phyloP scores from a whole-genome alignment of 2,888 invertebrate species.

The Meiosimyza decipiens region DNA sequence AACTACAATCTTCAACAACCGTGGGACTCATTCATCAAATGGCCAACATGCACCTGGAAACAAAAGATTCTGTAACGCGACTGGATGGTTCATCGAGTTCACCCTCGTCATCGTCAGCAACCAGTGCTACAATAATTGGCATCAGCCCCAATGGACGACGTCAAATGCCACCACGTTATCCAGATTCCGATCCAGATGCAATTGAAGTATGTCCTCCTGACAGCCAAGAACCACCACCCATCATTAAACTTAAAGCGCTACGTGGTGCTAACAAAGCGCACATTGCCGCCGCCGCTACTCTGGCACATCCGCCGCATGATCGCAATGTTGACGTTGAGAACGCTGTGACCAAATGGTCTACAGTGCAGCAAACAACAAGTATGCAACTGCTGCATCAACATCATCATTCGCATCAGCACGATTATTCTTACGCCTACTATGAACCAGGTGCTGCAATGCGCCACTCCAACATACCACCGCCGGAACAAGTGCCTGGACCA shows the following conservation, averaged over 20 bases:
- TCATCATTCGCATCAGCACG: constrained; percentile 67
- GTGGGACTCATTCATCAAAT: constrained; percentile 35
- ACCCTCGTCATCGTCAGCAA: constrained; percentile 38
- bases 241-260: constrained; percentile 45
- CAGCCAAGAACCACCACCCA: constrained; percentile 54
- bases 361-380: constrained; percentile 49
- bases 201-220: constrained; percentile 61
- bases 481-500: constrained; percentile 51
- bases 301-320: constrained; percentile 38
- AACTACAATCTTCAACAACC: constrained; percentile 15
- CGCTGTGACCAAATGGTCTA: constrained; percentile 45
- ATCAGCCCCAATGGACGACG: constrained; percentile 50
- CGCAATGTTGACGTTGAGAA: constrained; percentile 15
- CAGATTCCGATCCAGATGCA: constrained; percentile 60
- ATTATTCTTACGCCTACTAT: constrained; percentile 87
- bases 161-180: constrained; percentile 59
- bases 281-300: constrained; percentile 41
- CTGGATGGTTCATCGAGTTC: constrained; percentile 36
- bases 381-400: constrained; percentile 42
- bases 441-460: constrained; percentile 75
- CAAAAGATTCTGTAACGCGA: background rate
- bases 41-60: constrained; percentile 30
- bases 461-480: constrained; percentile 76
- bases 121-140: constrained; percentile 46
- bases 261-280: constrained; percentile 27